Evolutionary conservation across 2,888 invertebrate genomes (phyloP), one percentile per base, ranked within the genome.

Genomic region (Deilephila elpenor): DNA sequence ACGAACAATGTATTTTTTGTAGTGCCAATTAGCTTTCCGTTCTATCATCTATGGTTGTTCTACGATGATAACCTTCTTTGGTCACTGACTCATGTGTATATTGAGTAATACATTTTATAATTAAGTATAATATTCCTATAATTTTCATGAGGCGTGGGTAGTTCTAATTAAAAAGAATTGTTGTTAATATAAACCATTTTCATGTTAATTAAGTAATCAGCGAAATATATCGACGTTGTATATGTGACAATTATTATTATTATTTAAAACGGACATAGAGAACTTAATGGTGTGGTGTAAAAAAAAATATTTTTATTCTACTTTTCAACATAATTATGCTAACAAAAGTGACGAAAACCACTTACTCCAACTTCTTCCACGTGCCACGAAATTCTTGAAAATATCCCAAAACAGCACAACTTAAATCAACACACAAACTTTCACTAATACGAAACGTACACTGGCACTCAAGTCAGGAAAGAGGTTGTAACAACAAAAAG

Each of bases 331-430:
- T 56, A 56, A 6, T n/a, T n/a, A 6, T 56, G 17, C 14, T 56
- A 5, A 56, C 3, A 56, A 56, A 1, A 56, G n/a, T n/a, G 7
- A 34, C 19, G 7, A 8, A 62, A 29, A 17, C 11, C 5, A 67
- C 67, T 67, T 67, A 67, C 67, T 14, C 14, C 25, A 67, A 67
- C 6, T 51, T 25, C 56, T 67, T 67, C 67, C 51, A 44, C 51
- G 44, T 67, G 17, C 51, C 25, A 51, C 67, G 60, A 19, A 37
- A 20, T 44, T 64, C 56, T 64, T 37, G n/a, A 44, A 44, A 20
- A 11, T 20, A 6, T 64, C 37, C 37, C 20, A 20, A 37, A 44
- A 67, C 25, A 44, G n/a, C 51, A 20, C 5, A 44, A 25, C 25
- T 17, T 25, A 51, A 44, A 51, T 51, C 44, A 25, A 20, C n/a